These are phyloP conservation scores for Rhinolophus sinicus DNA, from an alignment of 2,113 vertebrate species.

Conservation along the genomic window DNA sequence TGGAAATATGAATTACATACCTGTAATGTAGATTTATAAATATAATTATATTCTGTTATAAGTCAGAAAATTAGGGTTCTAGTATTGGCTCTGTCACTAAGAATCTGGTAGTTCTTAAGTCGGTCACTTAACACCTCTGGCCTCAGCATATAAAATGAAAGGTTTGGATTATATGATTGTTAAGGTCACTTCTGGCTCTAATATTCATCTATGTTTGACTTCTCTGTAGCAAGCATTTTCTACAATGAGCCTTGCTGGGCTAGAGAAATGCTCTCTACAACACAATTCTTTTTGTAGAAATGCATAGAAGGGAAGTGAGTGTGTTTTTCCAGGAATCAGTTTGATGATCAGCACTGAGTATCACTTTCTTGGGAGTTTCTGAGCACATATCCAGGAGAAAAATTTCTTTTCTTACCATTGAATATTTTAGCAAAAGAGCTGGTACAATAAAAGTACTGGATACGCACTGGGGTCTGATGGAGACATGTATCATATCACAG, in stretches of 20 bases:
- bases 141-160: not conserved
- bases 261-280: not conserved
- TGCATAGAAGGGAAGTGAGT: not conserved
- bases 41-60: not conserved
- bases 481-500: not conserved
- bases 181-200: not conserved
- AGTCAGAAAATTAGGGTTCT: not conserved
- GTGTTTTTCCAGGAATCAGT: conserved; percentile 1
- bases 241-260: not conserved
- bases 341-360: not conserved
- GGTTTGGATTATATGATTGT: not conserved
- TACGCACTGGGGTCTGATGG: not conserved
- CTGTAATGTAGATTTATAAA: not conserved
- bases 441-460: not conserved
- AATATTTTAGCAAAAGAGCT: conserved; percentile 3
- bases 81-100: not conserved
- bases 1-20: not conserved
- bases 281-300: conserved; percentile 33
- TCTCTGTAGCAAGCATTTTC: not conserved
- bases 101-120: not conserved
- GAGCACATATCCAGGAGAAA: not conserved
- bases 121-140: not conserved
- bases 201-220: not conserved
- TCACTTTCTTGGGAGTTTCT: conserved; percentile 13
- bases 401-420: not conserved